Evolutionary conservation across 2,797 vertebrate genomes (phyloP).

Genomic region (Anguilla megastoma): DNA sequence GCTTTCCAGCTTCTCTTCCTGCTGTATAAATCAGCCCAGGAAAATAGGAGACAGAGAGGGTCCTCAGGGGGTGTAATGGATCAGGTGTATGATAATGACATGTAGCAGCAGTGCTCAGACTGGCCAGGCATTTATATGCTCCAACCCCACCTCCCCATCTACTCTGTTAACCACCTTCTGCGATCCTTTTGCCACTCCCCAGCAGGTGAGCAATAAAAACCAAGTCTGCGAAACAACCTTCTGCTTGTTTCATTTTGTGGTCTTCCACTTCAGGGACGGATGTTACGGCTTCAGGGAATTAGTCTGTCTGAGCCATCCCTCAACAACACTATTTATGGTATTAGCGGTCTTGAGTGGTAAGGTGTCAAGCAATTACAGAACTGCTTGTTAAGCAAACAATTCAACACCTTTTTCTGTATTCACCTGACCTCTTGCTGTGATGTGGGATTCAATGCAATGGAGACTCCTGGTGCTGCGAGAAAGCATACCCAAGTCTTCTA

Average conservation of each 20-base stretch:
- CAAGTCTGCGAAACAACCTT: conserved; percentile 57
- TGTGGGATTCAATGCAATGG: background rate
- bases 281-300: conserved; percentile 38
- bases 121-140: background rate
- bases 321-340: conserved; percentile 35
- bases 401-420: conserved; percentile 59
- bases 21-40: background rate
- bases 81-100: background rate
- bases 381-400: conserved; percentile 67
- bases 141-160: background rate
- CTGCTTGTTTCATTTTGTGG: conserved; percentile 38
- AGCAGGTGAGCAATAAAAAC: conserved; percentile 49
- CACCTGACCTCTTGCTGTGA: background rate
- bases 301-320: background rate
- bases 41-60: background rate
- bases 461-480: background rate
- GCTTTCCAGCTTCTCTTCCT: background rate
- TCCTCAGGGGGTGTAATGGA: background rate
- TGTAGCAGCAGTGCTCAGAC: background rate
- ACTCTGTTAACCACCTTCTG: conserved; percentile 27
- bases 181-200: background rate
- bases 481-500: background rate
- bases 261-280: conserved; percentile 37
- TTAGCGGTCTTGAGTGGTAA: conserved; percentile 50
- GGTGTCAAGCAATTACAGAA: conserved; percentile 57